A percentile compares a stretch with the other conserved stretches of the same genome.
phyloP scores from a whole-genome alignment of 2,888 invertebrate genomes.

The Chouioia cunea region DNA sequence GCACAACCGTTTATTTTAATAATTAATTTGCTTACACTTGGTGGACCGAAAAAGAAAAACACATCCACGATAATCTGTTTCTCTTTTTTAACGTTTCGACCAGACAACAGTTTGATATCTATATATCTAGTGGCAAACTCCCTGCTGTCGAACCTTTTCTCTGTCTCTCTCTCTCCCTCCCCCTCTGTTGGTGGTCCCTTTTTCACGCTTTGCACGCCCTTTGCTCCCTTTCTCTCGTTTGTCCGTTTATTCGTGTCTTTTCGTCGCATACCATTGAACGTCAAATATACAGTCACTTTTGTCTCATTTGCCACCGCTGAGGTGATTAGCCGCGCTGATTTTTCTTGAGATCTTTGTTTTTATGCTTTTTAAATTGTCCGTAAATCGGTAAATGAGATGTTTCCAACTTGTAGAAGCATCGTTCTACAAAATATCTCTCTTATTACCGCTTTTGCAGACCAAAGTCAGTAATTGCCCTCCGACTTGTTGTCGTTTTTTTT shows the following conservation, averaged over 20 bases:
- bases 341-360: too few relatives aligned
- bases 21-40: not conserved
- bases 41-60: too few relatives aligned
- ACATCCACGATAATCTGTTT: too few relatives aligned
- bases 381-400: too few relatives aligned
- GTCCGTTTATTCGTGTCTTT: not conserved
- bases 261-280: not conserved
- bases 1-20: constrained; percentile 7
- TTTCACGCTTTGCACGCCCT: constrained; percentile 25
- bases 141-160: not conserved
- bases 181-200: constrained; percentile 39
- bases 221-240: not conserved
- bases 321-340: too few relatives aligned
- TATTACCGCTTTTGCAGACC: too few relatives aligned
- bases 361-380: too few relatives aligned
- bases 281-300: constrained; percentile 7
- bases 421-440: too few relatives aligned
- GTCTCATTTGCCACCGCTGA: too few relatives aligned
- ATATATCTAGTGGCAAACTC: not conserved
- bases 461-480: too few relatives aligned
- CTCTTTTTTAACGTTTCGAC: constrained; percentile 23
- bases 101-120: not conserved
- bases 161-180: not conserved
- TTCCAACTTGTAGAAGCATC: too few relatives aligned
- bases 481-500: too few relatives aligned